phyloP scores from a whole-genome alignment of 2,113 vertebrate genomes.

The Odontesthes bonariensis region DNA sequence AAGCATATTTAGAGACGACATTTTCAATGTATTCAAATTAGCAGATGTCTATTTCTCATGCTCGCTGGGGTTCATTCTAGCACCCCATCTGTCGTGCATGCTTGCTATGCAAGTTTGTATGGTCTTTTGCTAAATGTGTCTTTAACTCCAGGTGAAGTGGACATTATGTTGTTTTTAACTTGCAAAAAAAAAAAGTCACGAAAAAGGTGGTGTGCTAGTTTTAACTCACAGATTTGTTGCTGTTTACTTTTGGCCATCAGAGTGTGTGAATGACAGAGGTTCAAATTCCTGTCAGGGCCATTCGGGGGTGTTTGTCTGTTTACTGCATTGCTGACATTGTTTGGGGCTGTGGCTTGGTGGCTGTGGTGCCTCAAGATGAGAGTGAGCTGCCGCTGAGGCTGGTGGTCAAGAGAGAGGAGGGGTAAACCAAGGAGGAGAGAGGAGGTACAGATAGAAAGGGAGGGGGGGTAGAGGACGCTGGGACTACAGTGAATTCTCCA shows the following conservation, averaged over 20 bases:
- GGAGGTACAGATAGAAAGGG: conserved; percentile 12
- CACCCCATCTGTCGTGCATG: background rate
- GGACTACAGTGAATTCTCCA: background rate
- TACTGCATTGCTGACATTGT: conserved; percentile 84
- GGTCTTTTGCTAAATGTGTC: background rate
- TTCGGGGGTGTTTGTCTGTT: conserved; percentile 80
- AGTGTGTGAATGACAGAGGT: conserved; percentile 40
- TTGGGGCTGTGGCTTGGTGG: conserved; percentile 76
- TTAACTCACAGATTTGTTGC: conserved; percentile 35
- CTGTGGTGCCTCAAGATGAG: conserved; percentile 60
- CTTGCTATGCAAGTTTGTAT: background rate
- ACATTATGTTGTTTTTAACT: background rate
- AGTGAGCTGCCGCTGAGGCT: conserved; percentile 51
- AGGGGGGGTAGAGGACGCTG: background rate
- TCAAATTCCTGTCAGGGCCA: conserved; percentile 55
- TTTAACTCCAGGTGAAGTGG: background rate
- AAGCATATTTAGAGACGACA: background rate
- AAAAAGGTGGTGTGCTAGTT: background rate
- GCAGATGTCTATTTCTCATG: background rate
- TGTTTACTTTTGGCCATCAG: conserved; percentile 21
- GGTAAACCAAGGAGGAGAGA: conserved; percentile 7
- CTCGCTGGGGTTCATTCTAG: background rate
- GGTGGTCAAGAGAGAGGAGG: conserved; percentile 67
- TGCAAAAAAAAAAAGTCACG: background rate
- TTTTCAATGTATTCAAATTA: background rate